Conservation (phyloP, 2,888 invertebrate species). For the Macrophya alboannulata region DNA sequence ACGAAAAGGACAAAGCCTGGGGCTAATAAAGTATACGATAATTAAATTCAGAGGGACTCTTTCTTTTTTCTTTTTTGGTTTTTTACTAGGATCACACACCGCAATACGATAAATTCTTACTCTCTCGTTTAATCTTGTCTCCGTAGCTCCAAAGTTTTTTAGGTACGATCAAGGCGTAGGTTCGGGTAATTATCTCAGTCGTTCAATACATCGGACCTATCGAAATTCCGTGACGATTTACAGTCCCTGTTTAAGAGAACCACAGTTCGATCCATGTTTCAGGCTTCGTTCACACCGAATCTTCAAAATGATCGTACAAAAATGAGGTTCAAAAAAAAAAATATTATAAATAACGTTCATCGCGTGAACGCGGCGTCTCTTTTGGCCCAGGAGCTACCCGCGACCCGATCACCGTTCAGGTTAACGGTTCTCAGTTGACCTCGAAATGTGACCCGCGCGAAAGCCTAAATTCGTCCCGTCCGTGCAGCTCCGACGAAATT, state of each 20-base stretch:
- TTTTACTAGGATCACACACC: constrained; percentile 9
- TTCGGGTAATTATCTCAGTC: constrained; percentile 28
- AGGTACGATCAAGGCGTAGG: constrained; percentile 15
- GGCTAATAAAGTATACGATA: constrained; percentile 50
- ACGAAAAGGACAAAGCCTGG: constrained; percentile 22
- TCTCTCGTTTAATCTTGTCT: not conserved
- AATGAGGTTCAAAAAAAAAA: not conserved
- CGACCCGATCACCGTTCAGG: constrained; percentile 44
- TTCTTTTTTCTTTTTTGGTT: not conserved
- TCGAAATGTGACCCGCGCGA: constrained; percentile 50
- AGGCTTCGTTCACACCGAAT: not conserved
- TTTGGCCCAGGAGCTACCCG: constrained; percentile 38
- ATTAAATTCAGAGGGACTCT: constrained; percentile 47
- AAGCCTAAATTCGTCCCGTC: constrained; percentile 35
- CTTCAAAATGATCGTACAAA: not conserved
- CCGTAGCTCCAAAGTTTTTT: not conserved
- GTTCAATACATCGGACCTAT: constrained; percentile 10
- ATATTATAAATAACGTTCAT: not conserved
- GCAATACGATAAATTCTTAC: constrained; percentile 40
- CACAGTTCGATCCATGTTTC: not conserved
- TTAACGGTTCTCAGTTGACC: constrained; percentile 55
- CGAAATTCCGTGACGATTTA: constrained; percentile 14
- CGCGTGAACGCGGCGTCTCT: constrained; percentile 12
- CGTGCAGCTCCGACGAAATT: constrained; percentile 31
- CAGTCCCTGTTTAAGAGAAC: not conserved